Base-by-base conservation (phyloP, 2,113 vertebrate species). In the Miniopterus natalensis region DNA sequence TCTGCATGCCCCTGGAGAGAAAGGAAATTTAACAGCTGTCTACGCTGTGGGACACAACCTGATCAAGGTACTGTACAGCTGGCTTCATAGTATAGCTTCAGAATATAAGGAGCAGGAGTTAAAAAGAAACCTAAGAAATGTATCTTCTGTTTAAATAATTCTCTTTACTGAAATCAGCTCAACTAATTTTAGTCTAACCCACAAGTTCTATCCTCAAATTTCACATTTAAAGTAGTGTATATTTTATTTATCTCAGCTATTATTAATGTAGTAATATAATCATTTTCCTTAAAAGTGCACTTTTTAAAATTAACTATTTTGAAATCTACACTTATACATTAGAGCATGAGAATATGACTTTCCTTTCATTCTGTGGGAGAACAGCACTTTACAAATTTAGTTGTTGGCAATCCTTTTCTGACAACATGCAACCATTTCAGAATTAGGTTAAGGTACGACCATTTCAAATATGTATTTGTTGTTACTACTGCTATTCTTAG, bases 41-140 rank as follows among this genome's bases (percentile, higher is more conserved):
- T 99, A 99, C 95, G 95, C 97, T 45, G 99, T 99, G 73, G 99
- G 99, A 95, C 99, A 99, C 98, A 99, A 99, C 97, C 97, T 99
- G 96, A 99, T 99, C 98, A 99, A 98, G 99, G 99, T 99, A 99
- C 49, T 6, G 98, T 98, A 98, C 8, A 70, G 65, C 70, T 59
- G 53, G 57, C 96, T 96, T 94, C 47, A 84, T 90, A 3, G 65
- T 84, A 20, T n/a, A 89, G 51, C 68, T 83, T 68, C 59, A 55
- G 18, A 2, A 45, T 15, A 4, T n/a, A 27, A 77, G 45, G 6
- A 13, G 4, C 15, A 59, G n/a, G 61, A 61, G 55, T 13, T 51
- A 27, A 65, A 93, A 57, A 63, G 65, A 81, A 65, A 75, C 36
- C 45, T 51, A 10, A 59, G 66, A 70, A 70, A 61, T 49, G 6